Evolutionary conservation across 2,797 vertebrate genomes (phyloP), one percentile per base, ranked within the genome.

Genomic region (Lates japonicus): DNA sequence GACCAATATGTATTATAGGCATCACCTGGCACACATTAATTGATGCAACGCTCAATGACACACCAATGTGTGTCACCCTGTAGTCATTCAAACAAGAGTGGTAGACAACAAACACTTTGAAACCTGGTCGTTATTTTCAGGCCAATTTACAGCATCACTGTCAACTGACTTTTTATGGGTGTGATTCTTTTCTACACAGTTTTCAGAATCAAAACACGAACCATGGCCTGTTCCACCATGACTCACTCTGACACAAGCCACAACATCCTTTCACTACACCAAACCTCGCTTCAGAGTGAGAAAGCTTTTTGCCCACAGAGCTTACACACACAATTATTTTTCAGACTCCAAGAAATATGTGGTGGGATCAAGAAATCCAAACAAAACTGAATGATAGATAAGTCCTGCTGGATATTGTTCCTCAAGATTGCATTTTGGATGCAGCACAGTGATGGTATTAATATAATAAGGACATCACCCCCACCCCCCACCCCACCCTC

Each of bases 391-490:
- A 46, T 46, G 44, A 69, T 25, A 29, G 58, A 70, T 33, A 17
- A 20, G 10, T 75, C 55, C 42, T 54, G 25, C 25, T 22, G 12
- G 16, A 9, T 55, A 58, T 67, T 49, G 42, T n/a, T 12, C 14
- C 65, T 10, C 5, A 9, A 14, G 31, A 75, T 62, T 57, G 20
- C 29, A 55, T 80, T 76, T 33, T 64, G 74, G 65, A 84, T 55
- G 10, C 42, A 46, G 58, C 48, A 85, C 71, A 84, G 72, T 68
- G 71, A 48, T 49, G 4, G 44, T 67, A 87, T 65, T 84, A 55
- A 82, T 29, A 29, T 29, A 29, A 29, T 29, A 29, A 29, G 25
- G 2, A 29, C 25, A 29, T 2, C 25, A 29, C 25, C 25, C 1
- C 25, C 25, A n/a, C n/a, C n/a, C n/a, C n/a, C n/a, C n/a, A n/a